phyloP scores from a whole-genome alignment of 1,140 invertebrate genomes.

The Drosophila kohkoa region DNA sequence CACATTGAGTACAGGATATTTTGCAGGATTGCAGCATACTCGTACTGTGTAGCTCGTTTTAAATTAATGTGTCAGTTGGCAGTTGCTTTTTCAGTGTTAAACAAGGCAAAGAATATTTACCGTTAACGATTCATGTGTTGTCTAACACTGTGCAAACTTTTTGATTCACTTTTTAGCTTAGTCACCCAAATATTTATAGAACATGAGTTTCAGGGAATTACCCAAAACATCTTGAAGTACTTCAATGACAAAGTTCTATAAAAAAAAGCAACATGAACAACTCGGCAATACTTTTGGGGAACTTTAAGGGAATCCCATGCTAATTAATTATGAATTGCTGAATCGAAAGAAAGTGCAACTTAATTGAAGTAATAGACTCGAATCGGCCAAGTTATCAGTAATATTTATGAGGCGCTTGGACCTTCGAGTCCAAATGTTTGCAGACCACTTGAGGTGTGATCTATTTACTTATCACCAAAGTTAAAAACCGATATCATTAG shows the following conservation, averaged over 20 bases:
- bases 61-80: slow-evolving; percentile 63
- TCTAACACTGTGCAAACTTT: slow-evolving; percentile 25
- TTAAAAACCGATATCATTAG: slow-evolving; percentile 32
- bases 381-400: slow-evolving; percentile 5
- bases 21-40: neutral
- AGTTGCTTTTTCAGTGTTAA: slow-evolving; percentile 42
- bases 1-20: neutral
- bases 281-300: too few relatives aligned
- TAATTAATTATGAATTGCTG: neutral
- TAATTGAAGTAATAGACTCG: neutral
- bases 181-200: neutral
- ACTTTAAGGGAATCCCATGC: neutral
- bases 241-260: too few relatives aligned
- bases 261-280: too few relatives aligned
- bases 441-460: slow-evolving; percentile 56
- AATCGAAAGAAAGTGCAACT: neutral
- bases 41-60: slow-evolving; percentile 47
- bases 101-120: slow-evolving; percentile 43
- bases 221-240: neutral
- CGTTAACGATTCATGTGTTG: slow-evolving; percentile 46
- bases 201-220: neutral
- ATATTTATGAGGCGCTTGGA: slow-evolving; percentile 3
- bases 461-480: slow-evolving; percentile 35
- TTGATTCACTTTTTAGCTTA: neutral
- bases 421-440: slow-evolving; percentile 46